phyloP scores from a whole-genome alignment of 2,797 vertebrate genomes.

The Peromyscus eremicus region DNA sequence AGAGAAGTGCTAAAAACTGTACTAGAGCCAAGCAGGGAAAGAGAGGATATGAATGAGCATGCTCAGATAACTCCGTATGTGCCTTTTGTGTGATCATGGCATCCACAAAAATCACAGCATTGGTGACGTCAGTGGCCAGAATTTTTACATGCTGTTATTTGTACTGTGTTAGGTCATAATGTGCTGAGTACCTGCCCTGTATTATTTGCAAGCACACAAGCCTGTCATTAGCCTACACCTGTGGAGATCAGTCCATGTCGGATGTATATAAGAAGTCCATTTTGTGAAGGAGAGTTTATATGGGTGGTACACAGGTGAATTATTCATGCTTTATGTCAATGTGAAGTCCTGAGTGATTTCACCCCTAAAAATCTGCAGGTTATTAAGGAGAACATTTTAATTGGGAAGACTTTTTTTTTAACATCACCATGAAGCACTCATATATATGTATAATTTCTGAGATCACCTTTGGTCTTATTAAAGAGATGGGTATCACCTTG shows the following conservation, averaged over 20 bases:
- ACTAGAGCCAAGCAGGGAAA: not conserved
- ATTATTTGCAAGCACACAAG: not conserved
- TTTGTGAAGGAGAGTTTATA: not conserved
- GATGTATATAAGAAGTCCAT: not conserved
- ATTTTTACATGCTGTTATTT: not conserved
- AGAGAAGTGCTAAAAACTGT: not conserved
- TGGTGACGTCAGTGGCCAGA: no score
- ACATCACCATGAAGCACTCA: slow-evolving; percentile 46
- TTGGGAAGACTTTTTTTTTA: slow-evolving; percentile 59
- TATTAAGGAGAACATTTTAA: slow-evolving; percentile 45
- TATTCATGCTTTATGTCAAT: slow-evolving; percentile 8
- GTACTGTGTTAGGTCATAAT: no score
- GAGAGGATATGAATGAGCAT: accelerated
- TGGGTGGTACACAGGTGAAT: not conserved
- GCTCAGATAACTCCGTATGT: accelerated
- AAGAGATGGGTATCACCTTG: slow-evolving; percentile 85
- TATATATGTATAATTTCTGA: slow-evolving; percentile 65
- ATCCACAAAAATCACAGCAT: not conserved
- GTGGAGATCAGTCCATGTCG: not conserved
- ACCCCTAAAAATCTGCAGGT: not conserved
- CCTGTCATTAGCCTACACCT: accelerated
- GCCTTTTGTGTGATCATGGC: not conserved
- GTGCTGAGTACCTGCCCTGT: no score
- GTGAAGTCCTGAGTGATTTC: not conserved
- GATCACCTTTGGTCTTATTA: slow-evolving; percentile 83